These are phyloP conservation scores for Brevimyrus niger DNA, from an alignment of 2,113 vertebrate species.

Conservation along the genomic window DNA sequence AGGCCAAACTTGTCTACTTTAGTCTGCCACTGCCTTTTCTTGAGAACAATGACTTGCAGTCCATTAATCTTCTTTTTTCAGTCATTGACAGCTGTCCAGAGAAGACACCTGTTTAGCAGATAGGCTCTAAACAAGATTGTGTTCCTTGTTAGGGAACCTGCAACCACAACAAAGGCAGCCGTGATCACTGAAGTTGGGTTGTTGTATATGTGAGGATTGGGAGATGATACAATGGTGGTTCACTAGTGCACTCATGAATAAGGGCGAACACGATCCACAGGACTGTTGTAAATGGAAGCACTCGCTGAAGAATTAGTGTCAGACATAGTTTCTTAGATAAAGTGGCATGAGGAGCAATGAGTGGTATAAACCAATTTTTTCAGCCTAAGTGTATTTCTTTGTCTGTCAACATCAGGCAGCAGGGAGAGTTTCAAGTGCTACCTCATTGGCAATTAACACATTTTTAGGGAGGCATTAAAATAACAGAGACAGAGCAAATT, in stretches of 20 bases:
- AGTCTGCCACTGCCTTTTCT: slow-evolving; percentile 24
- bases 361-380: neutral
- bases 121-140: slow-evolving; percentile 39
- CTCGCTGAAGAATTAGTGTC: neutral
- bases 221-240: neutral
- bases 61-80: slow-evolving; percentile 33
- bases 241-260: neutral
- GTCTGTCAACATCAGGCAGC: neutral
- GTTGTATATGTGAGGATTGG: neutral
- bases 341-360: neutral
- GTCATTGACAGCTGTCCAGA: slow-evolving; percentile 28
- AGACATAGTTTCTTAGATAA: neutral
- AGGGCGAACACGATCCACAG: neutral
- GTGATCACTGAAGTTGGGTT: neutral
- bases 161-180: neutral
- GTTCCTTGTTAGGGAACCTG: neutral
- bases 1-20: slow-evolving; percentile 45
- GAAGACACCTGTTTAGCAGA: slow-evolving; percentile 51
- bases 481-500: slow-evolving; percentile 17
- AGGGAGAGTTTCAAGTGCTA: neutral
- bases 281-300: neutral
- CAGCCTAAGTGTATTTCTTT: neutral
- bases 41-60: slow-evolving; percentile 50
- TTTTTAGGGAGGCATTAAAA: slow-evolving; percentile 22
- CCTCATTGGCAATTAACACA: neutral